Evolutionary conservation across 2,113 vertebrate species (phyloP), one percentile per base, ranked within the genome.

Genomic region (Brachionichthys hirsutus): DNA sequence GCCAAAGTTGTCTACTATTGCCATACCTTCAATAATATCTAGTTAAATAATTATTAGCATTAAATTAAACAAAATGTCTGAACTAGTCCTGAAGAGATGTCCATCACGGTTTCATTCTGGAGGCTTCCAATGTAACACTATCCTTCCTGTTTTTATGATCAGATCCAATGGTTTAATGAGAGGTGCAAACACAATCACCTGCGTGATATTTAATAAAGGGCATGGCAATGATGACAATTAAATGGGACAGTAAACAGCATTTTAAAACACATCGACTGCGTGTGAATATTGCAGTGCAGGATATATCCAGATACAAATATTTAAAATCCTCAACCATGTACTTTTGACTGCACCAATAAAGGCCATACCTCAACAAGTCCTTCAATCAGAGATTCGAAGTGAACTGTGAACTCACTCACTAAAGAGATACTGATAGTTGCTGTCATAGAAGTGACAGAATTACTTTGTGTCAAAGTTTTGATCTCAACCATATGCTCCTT

Each of bases 381-480:
- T 73, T 63, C 24, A 40, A 15, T 20, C 44, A 48, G 64, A 46
- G 72, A 22, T 53, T 47, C 65, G 9, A 47, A 49, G 55, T 67
- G 46, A 73, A 54, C 61, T 67, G 75, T 56, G 60, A 35, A 52
- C 54, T 50, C 49, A 24, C 62, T 48, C 35, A 24, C 40, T 62
- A 43, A 79, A 45, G 30, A 57, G 70, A 65, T 81, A 54, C 73
- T 67, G 59, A 77, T 62, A 22, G 22, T 45, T 30, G 19, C 67
- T 55, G 73, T 61, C 73, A 70, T 1, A 46, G 35, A 40, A 48
- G 30, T 85, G 78, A 56, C 63, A 75, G 56, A 60, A 56, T 54
- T 53, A 70, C 64, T 77, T 70, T 69, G 22, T 66, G 62, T 84
- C 60, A 70, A 79, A 79, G 75, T 84, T 83, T 77, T 18, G 9